Conservation (phyloP, 2,797 vertebrate species). For the Chaetodon trifasciatus region DNA sequence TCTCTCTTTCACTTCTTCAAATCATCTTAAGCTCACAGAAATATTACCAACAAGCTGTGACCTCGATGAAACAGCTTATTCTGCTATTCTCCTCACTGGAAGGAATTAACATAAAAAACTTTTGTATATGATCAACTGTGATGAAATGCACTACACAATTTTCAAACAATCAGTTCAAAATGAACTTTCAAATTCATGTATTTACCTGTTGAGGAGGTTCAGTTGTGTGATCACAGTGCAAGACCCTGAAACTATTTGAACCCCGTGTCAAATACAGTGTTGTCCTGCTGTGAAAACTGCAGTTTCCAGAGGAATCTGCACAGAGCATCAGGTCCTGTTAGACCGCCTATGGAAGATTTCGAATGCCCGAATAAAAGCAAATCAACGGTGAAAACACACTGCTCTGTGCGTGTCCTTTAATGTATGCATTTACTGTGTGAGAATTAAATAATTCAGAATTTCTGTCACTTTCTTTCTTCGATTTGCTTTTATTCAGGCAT, state of each 20-base stretch:
- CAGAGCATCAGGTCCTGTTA: slow-evolving; percentile 47
- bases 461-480: slow-evolving; percentile 7
- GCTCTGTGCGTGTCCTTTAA: not conserved
- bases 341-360: slow-evolving; percentile 43
- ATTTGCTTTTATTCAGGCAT: slow-evolving; percentile 28
- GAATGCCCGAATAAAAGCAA: slow-evolving; percentile 41
- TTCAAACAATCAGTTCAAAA: slow-evolving; percentile 39
- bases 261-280: slow-evolving; percentile 62
- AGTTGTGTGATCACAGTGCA: slow-evolving; percentile 80
- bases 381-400: not conserved
- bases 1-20: not conserved
- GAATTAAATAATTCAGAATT: not conserved
- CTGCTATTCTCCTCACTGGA: slow-evolving; percentile 42
- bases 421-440: not conserved
- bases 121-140: slow-evolving; percentile 42
- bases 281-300: slow-evolving; percentile 62
- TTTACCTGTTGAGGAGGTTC: slow-evolving; percentile 72
- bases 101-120: slow-evolving; percentile 34
- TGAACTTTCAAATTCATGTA: slow-evolving; percentile 29
- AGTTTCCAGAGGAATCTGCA: slow-evolving; percentile 47
- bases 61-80: slow-evolving; percentile 49
- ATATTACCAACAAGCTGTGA: slow-evolving; percentile 3
- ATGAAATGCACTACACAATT: slow-evolving; percentile 42
- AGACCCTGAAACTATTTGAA: slow-evolving; percentile 73
- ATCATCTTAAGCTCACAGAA: slow-evolving; percentile 19